Conservation (phyloP, 37 sponge, comb jelly and placozoan species). For the Diacarnus erythraeanus region DNA sequence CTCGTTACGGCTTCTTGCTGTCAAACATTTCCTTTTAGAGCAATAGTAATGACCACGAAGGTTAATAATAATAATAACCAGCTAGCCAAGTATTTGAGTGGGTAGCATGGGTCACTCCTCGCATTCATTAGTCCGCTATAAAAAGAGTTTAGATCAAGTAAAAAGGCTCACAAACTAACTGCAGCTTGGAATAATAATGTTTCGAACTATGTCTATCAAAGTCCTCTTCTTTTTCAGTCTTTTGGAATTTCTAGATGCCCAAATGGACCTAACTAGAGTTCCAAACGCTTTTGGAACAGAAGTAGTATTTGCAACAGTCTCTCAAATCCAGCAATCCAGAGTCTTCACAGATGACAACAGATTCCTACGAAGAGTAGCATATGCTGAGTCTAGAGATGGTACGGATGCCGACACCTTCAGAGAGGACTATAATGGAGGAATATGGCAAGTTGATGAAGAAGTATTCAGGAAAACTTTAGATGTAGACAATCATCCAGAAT, state of each 20-base stretch:
- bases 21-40: too few species aligned
- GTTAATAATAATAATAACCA: too few species aligned
- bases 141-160: too few species aligned
- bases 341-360: conserved; percentile 36
- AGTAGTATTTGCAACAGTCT: conserved; percentile 27
- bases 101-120: too few species aligned
- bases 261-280: conserved; percentile 18
- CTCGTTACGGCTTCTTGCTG: too few species aligned
- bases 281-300: conserved; percentile 9
- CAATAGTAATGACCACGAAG: too few species aligned
- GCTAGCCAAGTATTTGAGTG: too few species aligned
- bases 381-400: conserved; percentile 44
- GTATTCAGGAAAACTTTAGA: conserved; percentile 23
- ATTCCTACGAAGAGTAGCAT: conserved; percentile 37
- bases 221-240: neutral
- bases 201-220: neutral
- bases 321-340: neutral
- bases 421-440: conserved; percentile 38
- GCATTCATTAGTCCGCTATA: too few species aligned
- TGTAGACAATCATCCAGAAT: neutral
- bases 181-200: neutral
- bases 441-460: conserved; percentile 49
- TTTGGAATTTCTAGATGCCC: neutral
- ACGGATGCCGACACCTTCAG: conserved; percentile 27
- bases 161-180: too few species aligned